Conservation (phyloP, 2,888 invertebrate species). For the Sicus ferrugineus region DNA sequence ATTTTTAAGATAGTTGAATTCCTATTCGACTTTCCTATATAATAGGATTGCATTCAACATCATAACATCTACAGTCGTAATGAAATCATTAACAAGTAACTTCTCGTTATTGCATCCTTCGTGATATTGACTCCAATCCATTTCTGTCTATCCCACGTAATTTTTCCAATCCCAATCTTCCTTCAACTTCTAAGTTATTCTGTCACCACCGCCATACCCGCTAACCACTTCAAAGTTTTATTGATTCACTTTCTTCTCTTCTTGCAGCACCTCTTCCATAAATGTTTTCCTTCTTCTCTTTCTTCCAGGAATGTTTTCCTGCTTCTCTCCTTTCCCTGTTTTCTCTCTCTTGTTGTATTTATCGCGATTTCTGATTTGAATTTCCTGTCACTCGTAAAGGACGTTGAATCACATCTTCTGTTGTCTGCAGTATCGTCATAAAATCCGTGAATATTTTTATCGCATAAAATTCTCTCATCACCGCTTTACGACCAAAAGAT, state of each 20-base stretch:
- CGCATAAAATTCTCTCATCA: constrained; percentile 36
- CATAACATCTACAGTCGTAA: no score
- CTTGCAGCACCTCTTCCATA: not conserved
- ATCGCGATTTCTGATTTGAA: no score
- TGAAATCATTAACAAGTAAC: no score
- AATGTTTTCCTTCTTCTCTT: not conserved
- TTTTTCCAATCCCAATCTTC: not conserved
- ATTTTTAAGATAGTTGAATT: no score
- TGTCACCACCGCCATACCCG: not conserved
- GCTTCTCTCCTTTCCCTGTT: not conserved
- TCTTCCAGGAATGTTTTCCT: not conserved
- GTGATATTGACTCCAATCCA: no score
- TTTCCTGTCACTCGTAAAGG: no score
- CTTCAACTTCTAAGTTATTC: not conserved
- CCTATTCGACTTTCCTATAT: no score
- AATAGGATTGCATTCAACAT: no score
- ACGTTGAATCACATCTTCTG: not conserved
- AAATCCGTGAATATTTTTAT: constrained; percentile 24
- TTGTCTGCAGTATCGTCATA: constrained; percentile 24
- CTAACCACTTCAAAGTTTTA: no score
- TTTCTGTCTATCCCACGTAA: not conserved
- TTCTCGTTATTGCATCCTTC: no score
- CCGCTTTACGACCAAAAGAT: constrained; percentile 34
- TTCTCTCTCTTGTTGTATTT: no score
- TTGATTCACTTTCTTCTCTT: not conserved